Evolutionary conservation across 2,113 vertebrate genomes (phyloP), one percentile per base, ranked within the genome.

Genomic region (Odocoileus hemionus): DNA sequence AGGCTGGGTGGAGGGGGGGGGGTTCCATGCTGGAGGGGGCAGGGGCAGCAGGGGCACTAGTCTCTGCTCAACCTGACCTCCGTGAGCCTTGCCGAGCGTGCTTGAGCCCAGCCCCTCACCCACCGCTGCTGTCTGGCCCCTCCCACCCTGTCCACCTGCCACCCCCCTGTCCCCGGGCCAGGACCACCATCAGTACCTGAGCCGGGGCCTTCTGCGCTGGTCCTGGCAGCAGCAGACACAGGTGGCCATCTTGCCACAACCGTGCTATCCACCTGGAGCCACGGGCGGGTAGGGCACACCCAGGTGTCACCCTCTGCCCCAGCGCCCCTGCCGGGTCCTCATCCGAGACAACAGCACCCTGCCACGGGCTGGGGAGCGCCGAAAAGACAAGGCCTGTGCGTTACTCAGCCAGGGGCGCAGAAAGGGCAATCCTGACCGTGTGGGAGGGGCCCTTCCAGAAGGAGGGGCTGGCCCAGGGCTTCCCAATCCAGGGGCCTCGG

Each of bases 361-460:
- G 1, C 36, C 0, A 0, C 0, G 5, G n/a, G 26, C n/a, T 8
- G 83, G 26, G 87, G 58, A 45, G 1, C 2, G 0, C 50, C 0
- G 13, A 15, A 21, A 1, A 45, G 17, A 52, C 26, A 52, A 70
- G 78, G 45, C 54, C 95, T 8, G 2, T 3, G n/a, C 1, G 0
- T 55, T 61, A 7, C 30, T 90, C 4, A 1, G 25, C n/a, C 5
- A 15, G 43, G 36, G 26, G 25, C 0, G 1, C 8, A 17, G n/a
- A 11, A 17, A 8, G 8, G 28, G n/a, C 6, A 10, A 28, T 30
- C 43, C 43, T 1, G 6, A n/a, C 11, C 8, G 1, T 47, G 60
- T 3, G 2, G n/a, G 54, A 61, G 8, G 16, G 30, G 5, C 36
- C 33, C 5, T 60, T 33, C 86, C 14, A 50, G 86, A 39, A 47